These are phyloP conservation scores for Zootoca vivipara DNA, from an alignment of 2,113 vertebrate genomes.

Conservation along the genomic window DNA sequence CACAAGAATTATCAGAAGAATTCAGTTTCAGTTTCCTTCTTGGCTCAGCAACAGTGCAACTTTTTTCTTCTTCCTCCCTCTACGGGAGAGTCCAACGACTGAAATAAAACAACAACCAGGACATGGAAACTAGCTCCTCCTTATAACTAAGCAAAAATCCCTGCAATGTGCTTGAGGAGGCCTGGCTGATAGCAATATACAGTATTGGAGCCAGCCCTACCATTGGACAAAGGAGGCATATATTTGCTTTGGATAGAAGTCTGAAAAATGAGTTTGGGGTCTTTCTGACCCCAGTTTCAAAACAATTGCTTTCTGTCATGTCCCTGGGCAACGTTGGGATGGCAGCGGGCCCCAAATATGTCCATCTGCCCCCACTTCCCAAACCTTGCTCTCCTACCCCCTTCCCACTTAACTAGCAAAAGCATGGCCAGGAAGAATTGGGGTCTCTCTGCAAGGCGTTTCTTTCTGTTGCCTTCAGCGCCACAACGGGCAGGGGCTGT, in stretches of 20 bases:
- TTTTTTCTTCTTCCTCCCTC: neutral
- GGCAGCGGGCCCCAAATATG: neutral
- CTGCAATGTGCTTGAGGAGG: neutral
- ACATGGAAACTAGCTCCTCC: neutral
- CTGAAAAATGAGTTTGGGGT: neutral
- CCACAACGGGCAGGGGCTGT: neutral
- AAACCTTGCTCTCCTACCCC: neutral
- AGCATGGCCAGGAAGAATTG: neutral
- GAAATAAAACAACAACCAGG: neutral
- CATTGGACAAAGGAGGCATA: neutral
- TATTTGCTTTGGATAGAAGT: neutral
- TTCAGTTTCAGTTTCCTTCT: constrained; percentile 47
- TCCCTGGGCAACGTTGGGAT: neutral
- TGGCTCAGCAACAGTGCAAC: constrained; percentile 4
- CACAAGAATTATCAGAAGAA: constrained; percentile 19
- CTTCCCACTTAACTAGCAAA: neutral
- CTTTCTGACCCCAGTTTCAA: neutral
- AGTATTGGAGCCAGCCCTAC: neutral
- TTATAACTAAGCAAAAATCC: neutral
- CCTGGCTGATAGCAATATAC: neutral
- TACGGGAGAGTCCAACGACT: neutral
- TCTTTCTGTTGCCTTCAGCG: neutral
- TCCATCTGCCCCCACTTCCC: neutral
- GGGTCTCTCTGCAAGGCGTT: neutral
- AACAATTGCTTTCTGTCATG: neutral